Base-by-base conservation (phyloP, 1,140 invertebrate species). In the Phymastichus coffea region DNA sequence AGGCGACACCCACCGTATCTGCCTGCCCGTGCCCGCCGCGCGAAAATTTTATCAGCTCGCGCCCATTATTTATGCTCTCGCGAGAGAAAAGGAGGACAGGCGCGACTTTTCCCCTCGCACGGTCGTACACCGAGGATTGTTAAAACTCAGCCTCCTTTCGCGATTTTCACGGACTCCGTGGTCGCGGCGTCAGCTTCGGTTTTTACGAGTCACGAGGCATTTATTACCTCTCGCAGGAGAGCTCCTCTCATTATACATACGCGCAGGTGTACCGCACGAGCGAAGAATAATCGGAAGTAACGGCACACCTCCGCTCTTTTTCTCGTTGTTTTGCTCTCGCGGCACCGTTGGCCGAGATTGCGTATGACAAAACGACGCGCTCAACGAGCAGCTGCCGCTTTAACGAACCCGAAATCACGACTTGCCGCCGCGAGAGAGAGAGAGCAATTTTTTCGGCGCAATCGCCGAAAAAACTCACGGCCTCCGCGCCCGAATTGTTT, bases 141-240 rank as follows among this genome's bases (percentile, higher is more conserved):
- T 61, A 61, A 61, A 61, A 55, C 59, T 61, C 59, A 37, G 49
- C 49, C 49, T 60, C 49, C 43, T 60, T 60, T 60, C 49, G 49
- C 41, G 35, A 17, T 44, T 62, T 63, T 63, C 57, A 56, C 61
- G 58, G 44, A 37, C 52, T 64, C 17, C 20, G 63, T 67, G 63
- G 61, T 61, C 49, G 47, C 66, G 66, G 70, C 71, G 62, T 72
- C 66, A 73, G 76, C 77, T 77, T 77, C 6, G 70, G 66, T 72
- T 76, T 78, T 77, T 77, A 78, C 73, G 75, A 77, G 72, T 73
- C 69, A 72, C 75, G 71, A 75, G 76, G 75, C 73, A 78, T 77
- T 78, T 79, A 79, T 78, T 76, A 71, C 74, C 67, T 7, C 33
- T 43, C 52, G 52, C 37, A 35, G 9, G 38, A 35, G 40, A 44